Evolutionary conservation across 2,797 vertebrate species (phyloP).

Genomic region (Melanogrammus aeglefinus): DNA sequence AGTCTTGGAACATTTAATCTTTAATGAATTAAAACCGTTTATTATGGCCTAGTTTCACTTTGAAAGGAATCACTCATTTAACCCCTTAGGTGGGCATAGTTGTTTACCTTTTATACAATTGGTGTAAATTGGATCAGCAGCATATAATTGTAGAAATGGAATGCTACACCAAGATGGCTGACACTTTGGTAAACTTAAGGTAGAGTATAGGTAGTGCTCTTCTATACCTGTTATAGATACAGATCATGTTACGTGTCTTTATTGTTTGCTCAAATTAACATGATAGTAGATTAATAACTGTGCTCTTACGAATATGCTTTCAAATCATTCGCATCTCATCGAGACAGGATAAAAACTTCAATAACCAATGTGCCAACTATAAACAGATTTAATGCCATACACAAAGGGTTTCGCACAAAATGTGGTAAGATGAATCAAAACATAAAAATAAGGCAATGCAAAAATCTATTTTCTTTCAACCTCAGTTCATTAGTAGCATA

Average conservation of each 20-base stretch:
- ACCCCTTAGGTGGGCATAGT: not conserved
- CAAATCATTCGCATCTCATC: not conserved
- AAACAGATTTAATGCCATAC: too few species aligned
- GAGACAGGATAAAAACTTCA: too few species aligned
- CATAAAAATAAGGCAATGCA: too few species aligned
- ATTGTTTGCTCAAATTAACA: too few species aligned
- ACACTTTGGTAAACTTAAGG: too few species aligned
- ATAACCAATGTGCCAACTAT: too few species aligned
- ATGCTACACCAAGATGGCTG: too few species aligned
- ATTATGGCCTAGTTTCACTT: not conserved
- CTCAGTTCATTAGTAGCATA: conserved; percentile 46
- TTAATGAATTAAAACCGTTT: not conserved
- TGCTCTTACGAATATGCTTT: not conserved
- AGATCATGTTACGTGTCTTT: too few species aligned
- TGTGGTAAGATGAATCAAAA: not conserved
- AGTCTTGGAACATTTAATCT: not conserved
- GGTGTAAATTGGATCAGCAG: not conserved
- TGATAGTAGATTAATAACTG: too few species aligned
- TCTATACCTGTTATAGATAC: not conserved
- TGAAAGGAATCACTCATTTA: not conserved
- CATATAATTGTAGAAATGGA: not conserved
- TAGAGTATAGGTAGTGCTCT: not conserved
- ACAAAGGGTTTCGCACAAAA: too few species aligned
- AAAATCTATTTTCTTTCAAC: conserved; percentile 9
- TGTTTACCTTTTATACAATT: not conserved